These are phyloP conservation scores for Lacanobia oleracea DNA, from an alignment of 2,888 invertebrate genomes.

Conservation along the genomic window DNA sequence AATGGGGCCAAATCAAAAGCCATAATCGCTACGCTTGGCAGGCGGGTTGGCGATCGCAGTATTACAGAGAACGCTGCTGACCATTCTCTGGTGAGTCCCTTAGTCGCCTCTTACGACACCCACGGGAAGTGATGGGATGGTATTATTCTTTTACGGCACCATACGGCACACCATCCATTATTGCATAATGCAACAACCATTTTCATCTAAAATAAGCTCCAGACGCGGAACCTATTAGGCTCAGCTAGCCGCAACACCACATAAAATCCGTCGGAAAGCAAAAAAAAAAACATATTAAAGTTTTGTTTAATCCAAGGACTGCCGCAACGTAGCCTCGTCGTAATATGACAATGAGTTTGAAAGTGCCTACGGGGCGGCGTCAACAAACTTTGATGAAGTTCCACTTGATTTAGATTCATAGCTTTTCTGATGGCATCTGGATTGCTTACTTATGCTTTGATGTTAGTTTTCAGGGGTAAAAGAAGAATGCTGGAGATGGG, in stretches of 20 bases:
- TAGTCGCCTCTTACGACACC: too few relatives aligned
- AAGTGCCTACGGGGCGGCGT: constrained; percentile 78
- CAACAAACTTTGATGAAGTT: constrained; percentile 85
- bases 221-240: constrained; percentile 30
- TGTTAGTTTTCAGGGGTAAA: constrained; percentile 71
- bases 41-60: too few relatives aligned
- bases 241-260: constrained; percentile 14
- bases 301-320: constrained; percentile 72
- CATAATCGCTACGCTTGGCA: too few relatives aligned
- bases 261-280: constrained; percentile 36
- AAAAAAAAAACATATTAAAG: constrained; percentile 69
- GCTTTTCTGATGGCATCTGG: constrained; percentile 81
- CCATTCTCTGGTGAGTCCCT: too few relatives aligned
- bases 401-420: constrained; percentile 87
- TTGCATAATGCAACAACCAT: neutral
- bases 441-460: constrained; percentile 79
- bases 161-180: neutral
- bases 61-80: too few relatives aligned
- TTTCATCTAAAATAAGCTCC: constrained; percentile 10
- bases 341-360: constrained; percentile 86
- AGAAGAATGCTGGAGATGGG: constrained; percentile 29
- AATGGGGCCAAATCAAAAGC: too few relatives aligned
- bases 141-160: too few relatives aligned
- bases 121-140: too few relatives aligned
- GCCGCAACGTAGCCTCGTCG: constrained; percentile 69